Base-by-base conservation (phyloP, 2,888 invertebrate genomes). In the Pristionchus fissidentatus region DNA sequence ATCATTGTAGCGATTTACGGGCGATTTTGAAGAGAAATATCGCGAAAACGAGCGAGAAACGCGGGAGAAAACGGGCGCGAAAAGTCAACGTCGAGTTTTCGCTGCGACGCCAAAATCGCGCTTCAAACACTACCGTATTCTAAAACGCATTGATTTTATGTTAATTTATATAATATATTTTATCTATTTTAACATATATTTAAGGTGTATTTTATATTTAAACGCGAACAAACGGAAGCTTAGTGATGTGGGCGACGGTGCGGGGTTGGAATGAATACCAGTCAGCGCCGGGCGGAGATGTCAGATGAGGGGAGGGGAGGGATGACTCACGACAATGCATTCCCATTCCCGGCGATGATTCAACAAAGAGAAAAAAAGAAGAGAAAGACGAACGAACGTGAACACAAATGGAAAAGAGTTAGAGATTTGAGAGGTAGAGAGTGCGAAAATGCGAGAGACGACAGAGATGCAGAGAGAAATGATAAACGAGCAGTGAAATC, bases 1-100 rank as follows among this genome's bases (percentile, higher is more conserved):
- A 66, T 66, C 15, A 4, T 66, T 38, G 32, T n/a, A n/a, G n/a
- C n/a, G n/a, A n/a, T n/a, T n/a, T n/a, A n/a, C 22, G n/a, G 5
- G 62, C 22, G 29, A 22, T 3, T 29, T 38, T 5, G 66, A 22
- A 38, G 66, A 35, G 66, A 66, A 13, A 38, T 41, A 19, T 5
- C 35, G 66, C 13, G 22, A 10, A n/a, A 15, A 32, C 38, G 41
- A 66, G 66, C 32, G 32, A 66, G 38, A 66, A 32, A 38, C 15
- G 38, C 66, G 66, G n/a, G n/a, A 38, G 66, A 66, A 66, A 62
- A 66, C 4, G 38, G 3, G 66, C 66, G 66, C 66, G 66, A 66
- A 66, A 62, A 15, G 62, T 62, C 32, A 32, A 62, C 35, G 8
- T 32, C 62, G 19, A 15, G 62, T 32, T 38, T 22, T 15, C 22